Base-by-base conservation (phyloP, 2,888 invertebrate species). In the Apotomis turbidana region DNA sequence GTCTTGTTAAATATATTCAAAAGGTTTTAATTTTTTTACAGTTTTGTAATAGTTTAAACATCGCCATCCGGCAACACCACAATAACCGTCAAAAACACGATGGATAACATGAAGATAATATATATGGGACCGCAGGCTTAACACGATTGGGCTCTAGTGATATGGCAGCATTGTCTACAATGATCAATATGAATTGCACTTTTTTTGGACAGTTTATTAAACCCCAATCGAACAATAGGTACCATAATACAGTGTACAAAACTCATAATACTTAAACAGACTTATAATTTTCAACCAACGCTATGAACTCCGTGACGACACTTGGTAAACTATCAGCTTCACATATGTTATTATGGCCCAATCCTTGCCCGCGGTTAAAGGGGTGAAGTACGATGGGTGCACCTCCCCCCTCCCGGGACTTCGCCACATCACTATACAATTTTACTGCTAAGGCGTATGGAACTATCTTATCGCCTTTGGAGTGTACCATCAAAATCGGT, bases 401-500 rank as follows among this genome's bases (percentile, higher is more conserved):
- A 5, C 95, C 95, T 74, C 95, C 94, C 41, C 88, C 80, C 41
- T 90, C 87, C 27, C 97, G 94, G 12, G 94, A 94, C 67, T 92
- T 90, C 60, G 94, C 77, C 4, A 96, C 95, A 44, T 91, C 90
- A 66, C 95, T 91, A 81, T 96, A 95, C 1, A 97, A 89, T 96
- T 96, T 96, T 94, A 96, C 96, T 80, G 97, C 98, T 73, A 98
- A 92, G 63, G 94, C 93, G 80, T 95, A 96, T 9, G 98, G 98
- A 68, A 99, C 96, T 54, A 98, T 95, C 73, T 94, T 94, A 88
- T 99, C 99, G 86, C 98, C 98, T 87, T 96, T 96, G 0, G 98
- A 97, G 90, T 99, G 98, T 62, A 99, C 91, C 79, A 99, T 98
- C 82, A 98, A 93, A 49, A 98, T 94, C 0, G 98, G 97, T 61